Conservation (phyloP, 2,888 invertebrate genomes). For the Tridacna gigas region DNA sequence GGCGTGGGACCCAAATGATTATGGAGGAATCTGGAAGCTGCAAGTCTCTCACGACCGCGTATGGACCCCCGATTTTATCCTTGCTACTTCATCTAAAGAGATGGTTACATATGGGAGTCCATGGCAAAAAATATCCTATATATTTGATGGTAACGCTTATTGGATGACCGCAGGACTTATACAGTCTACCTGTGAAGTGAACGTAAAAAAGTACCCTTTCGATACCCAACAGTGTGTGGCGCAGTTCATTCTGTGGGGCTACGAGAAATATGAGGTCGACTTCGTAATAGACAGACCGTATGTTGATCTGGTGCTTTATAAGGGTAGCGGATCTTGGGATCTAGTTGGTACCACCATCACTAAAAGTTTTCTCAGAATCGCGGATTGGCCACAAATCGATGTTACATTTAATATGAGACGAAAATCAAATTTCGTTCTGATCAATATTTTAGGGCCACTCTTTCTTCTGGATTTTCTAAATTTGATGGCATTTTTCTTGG, state of each 20-base stretch:
- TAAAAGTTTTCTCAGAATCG: background rate
- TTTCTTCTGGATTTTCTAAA: slow-evolving; percentile 54
- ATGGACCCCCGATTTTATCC: slow-evolving; percentile 60
- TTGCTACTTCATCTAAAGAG: slow-evolving; percentile 54
- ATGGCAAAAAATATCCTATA: slow-evolving; percentile 45
- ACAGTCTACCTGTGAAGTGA: slow-evolving; percentile 51
- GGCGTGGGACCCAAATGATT: slow-evolving; percentile 31
- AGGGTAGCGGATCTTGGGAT: background rate
- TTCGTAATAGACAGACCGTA: background rate
- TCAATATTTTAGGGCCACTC: slow-evolving; percentile 55
- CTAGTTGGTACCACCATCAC: background rate
- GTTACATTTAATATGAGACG: slow-evolving; percentile 6
- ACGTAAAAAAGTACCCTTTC: slow-evolving; percentile 57
- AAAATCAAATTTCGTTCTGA: slow-evolving; percentile 33
- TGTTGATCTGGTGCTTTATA: background rate
- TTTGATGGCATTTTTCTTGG: slow-evolving; percentile 52
- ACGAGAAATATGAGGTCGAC: slow-evolving; percentile 37
- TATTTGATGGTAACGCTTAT: slow-evolving; percentile 39
- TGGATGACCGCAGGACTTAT: slow-evolving; percentile 49
- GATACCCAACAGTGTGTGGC: slow-evolving; percentile 52
- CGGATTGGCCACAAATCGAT: slow-evolving; percentile 6
- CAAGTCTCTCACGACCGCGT: slow-evolving; percentile 30
- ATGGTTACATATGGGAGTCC: slow-evolving; percentile 44
- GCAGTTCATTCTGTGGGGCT: slow-evolving; percentile 49
- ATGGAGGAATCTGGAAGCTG: slow-evolving; percentile 21